Evolutionary conservation across 2,888 invertebrate species (phyloP), one percentile per base, ranked within the genome.

Genomic region (Nymphalis polychloros): DNA sequence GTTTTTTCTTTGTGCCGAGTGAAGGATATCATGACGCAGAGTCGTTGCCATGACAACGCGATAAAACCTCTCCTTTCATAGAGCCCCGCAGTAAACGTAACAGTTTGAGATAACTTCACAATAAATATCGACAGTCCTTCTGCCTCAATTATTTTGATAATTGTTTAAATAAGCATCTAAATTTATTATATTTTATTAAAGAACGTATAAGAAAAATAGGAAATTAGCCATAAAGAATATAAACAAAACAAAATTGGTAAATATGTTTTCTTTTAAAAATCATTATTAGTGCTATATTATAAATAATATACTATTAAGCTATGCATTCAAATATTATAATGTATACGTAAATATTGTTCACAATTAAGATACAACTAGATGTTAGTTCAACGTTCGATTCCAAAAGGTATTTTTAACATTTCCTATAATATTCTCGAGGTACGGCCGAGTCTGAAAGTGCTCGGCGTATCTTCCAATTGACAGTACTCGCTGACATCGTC

Each of bases 31-130:
- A 88, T 78, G 87, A 84, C 89, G 88, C 87, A 84, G 86, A 86
- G 84, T 89, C 83, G 90, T 92, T 78, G 83, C 84, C 84, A 92
- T 92, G 87, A 90, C 85, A 88, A 92, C 92, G 89, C 89, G 92
- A 93, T 92, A 92, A 92, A 92, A 89, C 92, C 90, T 91, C 88
- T 86, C 88, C 91, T 91, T 90, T 90, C 91, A 90, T 87, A 89
- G 57, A 57, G 90, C 88, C 88, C 84, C 83, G 78, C 76, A 88
- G 89, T 88, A 86, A 80, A 88, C 78, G 83, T 76, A 76, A 73
- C 72, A 79, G 76, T 78, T 80, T 78, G 76, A 82, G 83, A 88
- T 76, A 69, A 66, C 55, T 49, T 64, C 52, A 69, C 63, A 62
- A 70, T 67, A 62, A 65, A 68, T 66, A 57, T 68, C 48, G 20